A percentile compares a stretch with the other conserved stretches of the same genome.
Evolutionary conservation across 2,113 vertebrate species (phyloP).

Genomic region (Oenanthe oenanthe): DNA sequence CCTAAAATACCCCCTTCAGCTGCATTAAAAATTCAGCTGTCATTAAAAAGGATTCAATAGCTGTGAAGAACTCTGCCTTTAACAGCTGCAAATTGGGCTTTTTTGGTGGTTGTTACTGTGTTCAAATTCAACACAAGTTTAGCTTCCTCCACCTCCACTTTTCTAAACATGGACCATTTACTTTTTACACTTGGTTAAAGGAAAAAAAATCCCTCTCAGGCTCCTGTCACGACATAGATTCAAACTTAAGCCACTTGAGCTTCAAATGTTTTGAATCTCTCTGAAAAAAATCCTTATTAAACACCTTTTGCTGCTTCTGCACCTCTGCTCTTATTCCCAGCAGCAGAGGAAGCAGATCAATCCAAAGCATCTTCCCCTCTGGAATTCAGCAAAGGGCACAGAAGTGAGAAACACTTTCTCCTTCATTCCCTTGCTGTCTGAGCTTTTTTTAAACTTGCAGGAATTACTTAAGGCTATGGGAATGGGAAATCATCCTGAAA

Average conservation of each 20-base stretch:
- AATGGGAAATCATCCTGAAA: neutral
- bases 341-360: neutral
- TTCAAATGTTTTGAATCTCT: neutral
- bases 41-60: neutral
- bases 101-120: slow-evolving; percentile 11
- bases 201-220: neutral
- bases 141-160: neutral
- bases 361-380: neutral
- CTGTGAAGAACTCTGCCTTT: neutral
- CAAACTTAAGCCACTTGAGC: neutral
- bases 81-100: neutral
- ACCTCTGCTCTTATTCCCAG: neutral
- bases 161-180: neutral
- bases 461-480: neutral
- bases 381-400: neutral
- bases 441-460: neutral
- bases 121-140: slow-evolving; percentile 9
- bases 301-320: neutral
- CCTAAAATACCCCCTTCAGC: slow-evolving; percentile 5
- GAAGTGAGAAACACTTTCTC: neutral
- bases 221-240: neutral
- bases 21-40: neutral
- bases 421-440: neutral
- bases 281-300: neutral
- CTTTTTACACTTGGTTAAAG: neutral